These are phyloP conservation scores for Poeciliopsis turneri DNA, from an alignment of 2,797 vertebrate genomes.

Conservation along the genomic window DNA sequence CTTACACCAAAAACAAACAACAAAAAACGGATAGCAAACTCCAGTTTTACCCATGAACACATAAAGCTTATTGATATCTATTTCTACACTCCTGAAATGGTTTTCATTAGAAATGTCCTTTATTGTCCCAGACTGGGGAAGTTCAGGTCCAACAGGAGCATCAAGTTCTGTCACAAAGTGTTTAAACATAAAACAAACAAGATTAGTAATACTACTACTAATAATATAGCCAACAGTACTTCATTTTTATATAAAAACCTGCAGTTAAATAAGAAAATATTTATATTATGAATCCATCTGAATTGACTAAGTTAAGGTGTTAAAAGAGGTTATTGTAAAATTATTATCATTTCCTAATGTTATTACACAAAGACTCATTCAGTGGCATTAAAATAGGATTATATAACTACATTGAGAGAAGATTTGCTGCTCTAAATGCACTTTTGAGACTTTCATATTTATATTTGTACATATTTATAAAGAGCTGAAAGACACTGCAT, in stretches of 20 bases:
- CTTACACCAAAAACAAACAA: background rate
- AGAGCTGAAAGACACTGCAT: background rate
- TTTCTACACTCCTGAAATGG: background rate
- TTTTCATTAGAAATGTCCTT: no score
- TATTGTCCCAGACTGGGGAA: no score
- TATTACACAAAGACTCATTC: background rate
- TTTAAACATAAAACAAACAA: no score
- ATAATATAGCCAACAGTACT: no score
- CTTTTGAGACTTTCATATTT: background rate
- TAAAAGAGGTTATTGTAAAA: background rate
- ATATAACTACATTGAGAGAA: background rate
- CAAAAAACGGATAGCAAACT: background rate
- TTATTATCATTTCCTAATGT: background rate
- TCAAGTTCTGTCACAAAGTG: no score
- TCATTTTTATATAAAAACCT: no score
- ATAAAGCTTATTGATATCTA: background rate
- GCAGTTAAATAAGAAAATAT: background rate
- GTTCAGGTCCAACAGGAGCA: no score
- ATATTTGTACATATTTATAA: background rate
- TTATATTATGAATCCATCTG: background rate
- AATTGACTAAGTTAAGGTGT: background rate
- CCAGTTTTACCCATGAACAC: background rate
- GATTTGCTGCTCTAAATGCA: background rate
- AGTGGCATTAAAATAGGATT: background rate
- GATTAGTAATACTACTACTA: no score